These are phyloP conservation scores for Spizella passerina DNA, from an alignment of 2,797 vertebrate genomes.

Conservation along the genomic window DNA sequence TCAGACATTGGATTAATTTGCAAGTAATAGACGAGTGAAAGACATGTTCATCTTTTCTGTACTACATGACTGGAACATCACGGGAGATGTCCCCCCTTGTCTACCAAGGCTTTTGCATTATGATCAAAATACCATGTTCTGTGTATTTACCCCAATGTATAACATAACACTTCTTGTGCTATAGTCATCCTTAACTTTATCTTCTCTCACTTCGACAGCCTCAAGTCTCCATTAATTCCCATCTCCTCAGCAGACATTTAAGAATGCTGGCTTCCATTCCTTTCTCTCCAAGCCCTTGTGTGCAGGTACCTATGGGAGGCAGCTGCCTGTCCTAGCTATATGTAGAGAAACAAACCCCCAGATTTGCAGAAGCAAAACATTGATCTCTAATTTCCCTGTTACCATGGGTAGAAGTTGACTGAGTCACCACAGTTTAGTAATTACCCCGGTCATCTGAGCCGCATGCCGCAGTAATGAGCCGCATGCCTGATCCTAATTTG, in stretches of 20 bases:
- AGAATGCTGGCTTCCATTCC: background rate
- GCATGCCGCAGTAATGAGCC: background rate
- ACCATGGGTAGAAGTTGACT: background rate
- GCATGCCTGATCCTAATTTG: background rate
- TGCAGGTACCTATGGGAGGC: background rate
- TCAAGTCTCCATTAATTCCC: background rate
- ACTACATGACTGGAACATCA: background rate
- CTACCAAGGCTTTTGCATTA: background rate
- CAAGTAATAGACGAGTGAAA: background rate
- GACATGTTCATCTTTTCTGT: background rate
- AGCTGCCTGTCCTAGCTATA: background rate
- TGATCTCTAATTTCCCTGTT: background rate
- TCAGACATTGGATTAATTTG: background rate
- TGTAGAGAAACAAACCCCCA: background rate
- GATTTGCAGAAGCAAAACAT: background rate
- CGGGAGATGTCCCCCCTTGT: accelerated
- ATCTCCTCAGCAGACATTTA: background rate
- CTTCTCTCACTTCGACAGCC: background rate
- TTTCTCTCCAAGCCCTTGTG: background rate
- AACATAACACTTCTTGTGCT: background rate
- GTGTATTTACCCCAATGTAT: background rate
- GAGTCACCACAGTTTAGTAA: background rate
- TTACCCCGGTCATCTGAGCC: background rate
- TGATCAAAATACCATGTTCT: background rate
- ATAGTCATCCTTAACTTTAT: background rate